Percentiles rank a stretch among this genome's conserved stretches.
These are phyloP conservation scores for Creontiades dilutus DNA, from an alignment of 2,888 invertebrate genomes.

Conservation along the genomic window DNA sequence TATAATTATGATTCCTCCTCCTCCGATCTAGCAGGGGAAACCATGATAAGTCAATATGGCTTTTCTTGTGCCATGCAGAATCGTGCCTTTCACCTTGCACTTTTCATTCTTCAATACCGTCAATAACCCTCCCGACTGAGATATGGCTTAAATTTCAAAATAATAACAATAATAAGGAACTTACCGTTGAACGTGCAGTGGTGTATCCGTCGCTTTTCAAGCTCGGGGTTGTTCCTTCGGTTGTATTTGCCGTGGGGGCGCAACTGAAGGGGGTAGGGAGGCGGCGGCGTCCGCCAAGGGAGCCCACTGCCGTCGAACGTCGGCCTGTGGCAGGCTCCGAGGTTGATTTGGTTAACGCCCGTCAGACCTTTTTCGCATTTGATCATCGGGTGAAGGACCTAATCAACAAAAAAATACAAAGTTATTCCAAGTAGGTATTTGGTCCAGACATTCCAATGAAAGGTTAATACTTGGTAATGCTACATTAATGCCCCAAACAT, in stretches of 20 bases:
- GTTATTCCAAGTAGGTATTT: background rate
- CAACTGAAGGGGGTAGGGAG: conserved; percentile 77
- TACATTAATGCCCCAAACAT: too few relatives aligned
- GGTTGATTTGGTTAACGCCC: conserved; percentile 59
- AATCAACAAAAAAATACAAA: conserved; percentile 27
- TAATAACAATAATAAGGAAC: conserved; percentile 76
- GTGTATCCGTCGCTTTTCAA: conserved; percentile 96
- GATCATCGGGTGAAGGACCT: conserved; percentile 73
- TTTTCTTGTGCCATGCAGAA: too few relatives aligned
- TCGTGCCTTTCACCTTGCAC: too few relatives aligned
- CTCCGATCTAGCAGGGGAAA: too few relatives aligned
- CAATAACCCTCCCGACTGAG: background rate
- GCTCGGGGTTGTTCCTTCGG: conserved; percentile 96
- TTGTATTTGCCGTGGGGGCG: conserved; percentile 95
- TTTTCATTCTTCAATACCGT: too few relatives aligned
- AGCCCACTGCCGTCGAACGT: conserved; percentile 75
- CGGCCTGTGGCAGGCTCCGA: conserved; percentile 76
- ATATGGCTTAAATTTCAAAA: background rate
- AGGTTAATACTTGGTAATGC: too few relatives aligned
- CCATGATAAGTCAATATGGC: too few relatives aligned
- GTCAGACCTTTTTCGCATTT: conserved; percentile 73
- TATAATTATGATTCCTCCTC: too few relatives aligned
- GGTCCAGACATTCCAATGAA: too few relatives aligned
- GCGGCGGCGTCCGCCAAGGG: conserved; percentile 75
- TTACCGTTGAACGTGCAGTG: conserved; percentile 97